Evolutionary conservation across 2,888 invertebrate species (phyloP), one percentile per base, ranked within the genome.

Genomic region (Torymus tubicola): DNA sequence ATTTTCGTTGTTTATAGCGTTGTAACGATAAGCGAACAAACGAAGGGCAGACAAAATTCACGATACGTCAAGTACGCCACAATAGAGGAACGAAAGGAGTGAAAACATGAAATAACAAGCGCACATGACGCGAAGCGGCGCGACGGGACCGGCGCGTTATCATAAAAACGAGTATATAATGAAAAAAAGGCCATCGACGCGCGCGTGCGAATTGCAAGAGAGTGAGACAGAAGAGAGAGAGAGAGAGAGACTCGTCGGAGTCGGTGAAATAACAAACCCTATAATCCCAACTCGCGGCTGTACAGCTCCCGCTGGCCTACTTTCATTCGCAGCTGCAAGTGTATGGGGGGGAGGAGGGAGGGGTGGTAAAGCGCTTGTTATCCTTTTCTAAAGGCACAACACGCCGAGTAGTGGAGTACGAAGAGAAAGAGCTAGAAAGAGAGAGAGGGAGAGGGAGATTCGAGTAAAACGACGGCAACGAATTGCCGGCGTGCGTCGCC

Each of bases 211-310:
- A 18, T 16, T 16, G 69, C 13, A n/a, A 31, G n/a, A 31, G 18
- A 70, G 50, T 42, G 61, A 0, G 60, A 52, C 21, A 50, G 50
- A 2, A 12, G 14, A 4, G 21, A 11, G 60, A 68, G 21, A 24
- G 50, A 4, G 55, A 11, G 52, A 4, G 21, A 11, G 60, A 69
- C 42, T 42, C 42, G 24, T 24, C 68, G 67, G 61, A 64, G 52
- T 71, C 67, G 72, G 53, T 73, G 68, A 72, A 78, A 78, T 68
- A 78, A 78, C 73, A 68, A 78, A 72, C 78, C 58, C 67, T 61
- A 67, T 50, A 60, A 67, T 65, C 24, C 64, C 12, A 31, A 42
- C 13, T 52, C 12, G 2, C 50, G 14, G 42, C 42, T 4, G 42
- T 42, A 42, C 42, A 42, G 42, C 58, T 13, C 10, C 18, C 53